A percentile compares a stretch with the other conserved stretches of the same genome.
Evolutionary conservation across 2,797 vertebrate genomes (phyloP).

Genomic region (Pogonophryne albipinna): DNA sequence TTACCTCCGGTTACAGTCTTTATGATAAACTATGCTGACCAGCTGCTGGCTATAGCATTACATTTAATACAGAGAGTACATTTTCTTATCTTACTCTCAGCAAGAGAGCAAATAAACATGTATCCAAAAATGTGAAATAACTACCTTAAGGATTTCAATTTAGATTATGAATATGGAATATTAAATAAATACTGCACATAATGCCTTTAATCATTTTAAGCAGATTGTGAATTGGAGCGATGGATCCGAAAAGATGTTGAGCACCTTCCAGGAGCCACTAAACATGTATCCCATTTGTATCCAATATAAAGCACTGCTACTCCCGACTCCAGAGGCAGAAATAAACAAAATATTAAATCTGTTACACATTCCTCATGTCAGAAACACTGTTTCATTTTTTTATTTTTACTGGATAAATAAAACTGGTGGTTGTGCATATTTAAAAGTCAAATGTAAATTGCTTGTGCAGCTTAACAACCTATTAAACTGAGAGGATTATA

Average conservation of each 20-base stretch:
- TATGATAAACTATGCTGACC: neutral
- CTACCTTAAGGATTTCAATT: neutral
- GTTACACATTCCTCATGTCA: slow-evolving; percentile 9
- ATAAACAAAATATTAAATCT: slow-evolving; percentile 1
- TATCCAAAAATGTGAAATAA: neutral
- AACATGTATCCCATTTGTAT: neutral
- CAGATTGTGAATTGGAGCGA: neutral
- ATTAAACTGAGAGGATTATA: slow-evolving; percentile 73
- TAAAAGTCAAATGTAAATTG: slow-evolving; percentile 64
- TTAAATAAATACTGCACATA: neutral
- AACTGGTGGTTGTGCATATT: slow-evolving; percentile 47
- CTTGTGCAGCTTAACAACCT: slow-evolving; percentile 67
- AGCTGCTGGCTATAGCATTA: neutral
- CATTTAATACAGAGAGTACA: neutral
- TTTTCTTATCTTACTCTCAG: neutral
- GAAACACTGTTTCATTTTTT: slow-evolving; percentile 7
- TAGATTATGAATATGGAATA: neutral
- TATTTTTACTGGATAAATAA: slow-evolving; percentile 39
- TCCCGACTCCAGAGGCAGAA: neutral
- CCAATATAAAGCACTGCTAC: neutral
- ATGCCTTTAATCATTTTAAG: neutral
- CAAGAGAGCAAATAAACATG: neutral
- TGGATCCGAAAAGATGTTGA: neutral
- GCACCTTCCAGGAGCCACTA: neutral
- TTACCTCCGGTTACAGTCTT: neutral